Base-by-base conservation (phyloP, 2,888 invertebrate genomes). In the Euzetes globulus region DNA sequence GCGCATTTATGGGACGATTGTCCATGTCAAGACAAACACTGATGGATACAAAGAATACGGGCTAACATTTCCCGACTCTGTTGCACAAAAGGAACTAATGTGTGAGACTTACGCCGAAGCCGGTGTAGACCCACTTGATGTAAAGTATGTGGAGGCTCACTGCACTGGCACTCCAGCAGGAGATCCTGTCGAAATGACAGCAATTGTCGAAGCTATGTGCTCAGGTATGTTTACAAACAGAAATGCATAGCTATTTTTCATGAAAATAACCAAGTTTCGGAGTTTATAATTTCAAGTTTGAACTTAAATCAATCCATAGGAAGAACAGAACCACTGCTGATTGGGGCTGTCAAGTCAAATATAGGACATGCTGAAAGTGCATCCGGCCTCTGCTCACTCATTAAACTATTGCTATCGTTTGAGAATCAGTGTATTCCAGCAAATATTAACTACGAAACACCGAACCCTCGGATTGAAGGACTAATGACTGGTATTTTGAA, bases 321-420 rank as follows among this genome's bases (percentile, higher is more conserved):
- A 77, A 81, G 77, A 41, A 74, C 47, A 22, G 29, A 78, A 76
- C 94, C 96, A 7, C 86, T 99, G 65, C 84, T 95, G 60, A 88
- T 98, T 80, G 98, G 98, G n/a, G 96, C 97, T 0, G 92, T 96
- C 0, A 98, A 98, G 83, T 95, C 95, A 29, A 98, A 97, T 84
- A 95, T 98, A 94, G 98, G 98, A 0, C 98, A 99, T 82, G 90
- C 96, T 4, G 98, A 99, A 84, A 92, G 68, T 6, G 27, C 71
- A 13, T 72, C 77, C n/a, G 77, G 77, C 15, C 15, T 71, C 22
- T 47, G n/a, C 47, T 6, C 94, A 0, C 85, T 97, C 77, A 92
- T 92, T 13, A 97, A 97, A 84, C 87, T 94, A 73, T 83, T 97
- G 22, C 88, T 98, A 75, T 91, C 96, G 19, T 95, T 97, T 92